Percentiles rank a stretch among this genome's conserved stretches.
Conservation (phyloP, 1,140 invertebrate species). For the Macrosteles quadrilineatus region DNA sequence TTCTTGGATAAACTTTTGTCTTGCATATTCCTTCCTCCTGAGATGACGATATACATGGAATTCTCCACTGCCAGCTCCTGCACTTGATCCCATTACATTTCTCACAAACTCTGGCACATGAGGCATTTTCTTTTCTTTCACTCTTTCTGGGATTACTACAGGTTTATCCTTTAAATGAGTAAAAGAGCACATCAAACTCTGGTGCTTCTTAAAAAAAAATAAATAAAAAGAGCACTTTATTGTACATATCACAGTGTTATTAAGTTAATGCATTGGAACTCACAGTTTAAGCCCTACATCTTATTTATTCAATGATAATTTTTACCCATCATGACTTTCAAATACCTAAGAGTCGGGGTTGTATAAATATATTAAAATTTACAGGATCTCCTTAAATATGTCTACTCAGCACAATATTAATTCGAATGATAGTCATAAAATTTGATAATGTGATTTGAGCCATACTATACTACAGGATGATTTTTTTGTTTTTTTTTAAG, state of each 20-base stretch:
- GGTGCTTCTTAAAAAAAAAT: constrained; percentile 30
- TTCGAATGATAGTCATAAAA: no score
- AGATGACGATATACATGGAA: constrained; percentile 98
- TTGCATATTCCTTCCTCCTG: constrained; percentile 89
- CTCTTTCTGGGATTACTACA: constrained; percentile 80
- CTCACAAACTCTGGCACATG: constrained; percentile 91
- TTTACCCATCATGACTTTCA: no score
- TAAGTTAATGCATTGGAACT: no score
- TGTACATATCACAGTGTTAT: background rate
- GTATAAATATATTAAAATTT: no score
- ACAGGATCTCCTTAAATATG: no score
- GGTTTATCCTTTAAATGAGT: constrained; percentile 73
- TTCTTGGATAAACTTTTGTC: constrained; percentile 91
- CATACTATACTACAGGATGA: no score
- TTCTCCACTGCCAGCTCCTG: constrained; percentile 96
- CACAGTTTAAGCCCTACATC: no score
- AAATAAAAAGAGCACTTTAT: constrained; percentile 27
- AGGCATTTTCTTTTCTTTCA: constrained; percentile 74
- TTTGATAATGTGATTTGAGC: no score
- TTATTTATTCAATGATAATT: no score
- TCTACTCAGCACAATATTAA: no score
- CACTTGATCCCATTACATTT: constrained; percentile 97
- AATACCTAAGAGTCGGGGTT: no score
- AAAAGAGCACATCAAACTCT: constrained; percentile 8
- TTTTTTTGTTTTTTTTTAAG: no score